Conservation (phyloP, 2,113 vertebrate genomes). For the Heteronetta atricapilla region DNA sequence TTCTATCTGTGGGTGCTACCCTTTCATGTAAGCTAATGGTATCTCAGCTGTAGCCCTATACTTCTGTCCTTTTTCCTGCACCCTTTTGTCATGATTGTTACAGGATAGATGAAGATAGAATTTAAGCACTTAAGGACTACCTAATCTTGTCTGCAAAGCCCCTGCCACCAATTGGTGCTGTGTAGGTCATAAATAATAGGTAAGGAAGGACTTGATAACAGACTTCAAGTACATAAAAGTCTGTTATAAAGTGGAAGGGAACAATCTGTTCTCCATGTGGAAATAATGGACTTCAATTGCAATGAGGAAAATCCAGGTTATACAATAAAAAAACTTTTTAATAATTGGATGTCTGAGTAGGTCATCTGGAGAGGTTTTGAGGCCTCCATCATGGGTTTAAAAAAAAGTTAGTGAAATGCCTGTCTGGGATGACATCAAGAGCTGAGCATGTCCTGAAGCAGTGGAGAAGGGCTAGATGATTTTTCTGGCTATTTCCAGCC, state of each 20-base stretch:
- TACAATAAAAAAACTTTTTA: neutral
- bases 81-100: neutral
- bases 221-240: neutral
- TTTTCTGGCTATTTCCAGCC: neutral
- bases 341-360: neutral
- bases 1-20: neutral
- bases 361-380: neutral
- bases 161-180: neutral
- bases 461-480: neutral
- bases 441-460: fast-evolving
- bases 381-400: neutral
- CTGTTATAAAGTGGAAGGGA: neutral
- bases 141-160: neutral
- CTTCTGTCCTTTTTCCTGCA: neutral
- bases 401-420: neutral
- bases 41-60: neutral
- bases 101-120: neutral
- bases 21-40: neutral
- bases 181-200: neutral
- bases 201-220: neutral
- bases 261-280: neutral
- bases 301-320: neutral
- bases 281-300: neutral
- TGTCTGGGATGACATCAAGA: neutral
- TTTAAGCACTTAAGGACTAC: neutral